Base-by-base conservation (phyloP, 2,113 vertebrate species). In the Gymnocephalus cernua region DNA sequence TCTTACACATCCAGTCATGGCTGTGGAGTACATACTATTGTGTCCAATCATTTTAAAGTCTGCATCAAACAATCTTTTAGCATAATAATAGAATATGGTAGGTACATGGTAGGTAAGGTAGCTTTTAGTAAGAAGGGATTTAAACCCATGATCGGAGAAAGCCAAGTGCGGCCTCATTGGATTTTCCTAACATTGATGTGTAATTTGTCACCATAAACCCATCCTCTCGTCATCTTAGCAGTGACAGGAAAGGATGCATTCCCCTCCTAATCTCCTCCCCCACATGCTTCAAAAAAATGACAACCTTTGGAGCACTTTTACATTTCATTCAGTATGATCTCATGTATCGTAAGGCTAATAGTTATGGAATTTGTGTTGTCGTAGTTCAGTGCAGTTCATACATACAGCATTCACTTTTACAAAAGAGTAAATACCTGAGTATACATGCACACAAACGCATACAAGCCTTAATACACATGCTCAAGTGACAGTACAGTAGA, bases 131-230 rank as follows among this genome's bases (percentile, higher is more conserved):
- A 75, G 70, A 72, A 67, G 64, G 74, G 64, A 75, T 87, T 87
- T 80, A 83, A 89, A 77, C 54, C 80, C 35, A 66, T 78, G 83
- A 87, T 74, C 48, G 73, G 62, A 86, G 63, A 64, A 82, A 82
- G 65, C 63, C 71, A 86, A 81, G 74, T 79, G 61, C 6, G 23
- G 72, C 48, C 82, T 66, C 70, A 88, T 79, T 84, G 74, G 82
- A 85, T 90, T 85, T 85, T 74, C 71, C 53, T 32, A 70, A 71
- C 71, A 76, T 19, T 76, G 73, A 82, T 86, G 77, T 91, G 80
- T 78, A 84, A 88, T 89, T 74, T 87, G 83, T 86, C 82, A 48
- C 62, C 13, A 63, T 88, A 89, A 89, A 89, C 27, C 86, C 86
- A 68, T 82, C 80, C 74, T 57, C 73, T 86, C 65, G 18, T 82